Base-by-base conservation (phyloP, 2,888 invertebrate genomes). In the Acleris laterana region DNA sequence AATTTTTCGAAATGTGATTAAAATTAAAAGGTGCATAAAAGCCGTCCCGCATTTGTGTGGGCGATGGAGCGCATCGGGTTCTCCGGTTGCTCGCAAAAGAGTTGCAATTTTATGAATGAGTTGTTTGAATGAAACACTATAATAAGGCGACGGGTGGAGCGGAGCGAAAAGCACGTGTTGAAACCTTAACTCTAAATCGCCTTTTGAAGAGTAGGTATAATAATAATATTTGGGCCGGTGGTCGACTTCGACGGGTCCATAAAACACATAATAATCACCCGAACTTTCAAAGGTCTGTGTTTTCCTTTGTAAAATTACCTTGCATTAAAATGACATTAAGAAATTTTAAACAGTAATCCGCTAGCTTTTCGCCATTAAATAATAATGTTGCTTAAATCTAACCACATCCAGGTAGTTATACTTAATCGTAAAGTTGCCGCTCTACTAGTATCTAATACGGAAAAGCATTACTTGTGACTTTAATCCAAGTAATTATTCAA, bases 71-170 rank as follows among this genome's bases (percentile, higher is more conserved):
- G 87, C 84, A 75, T 76, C 88, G 63, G 68, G 78, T 76, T 82
- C 84, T 89, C 86, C 77, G 80, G 82, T 87, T 88, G 82, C 84
- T 79, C 78, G 80, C 80, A 75, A 85, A 82, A 81, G 82, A 85
- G 83, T 85, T 84, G 85, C 88, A 90, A 90, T 92, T 91, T 90
- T 90, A 90, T 91, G 91, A 91, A 92, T 91, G 90, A 90, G 82
- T 87, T 89, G 86, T 87, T 91, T 89, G 87, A 90, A 92, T 89
- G 89, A 86, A 89, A 87, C 81, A 85, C 83, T 84, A 86, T 88
- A 89, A 89, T 88, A 88, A 69, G 66, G 53, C 52, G 55, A 67
- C 67, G 62, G 63, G 77, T 76, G 79, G 80, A 81, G 74, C 82
- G 81, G 79, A 77, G 81, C 82, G 78, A 78, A 84, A 83, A 84